Base-by-base conservation (phyloP, 2,113 vertebrate genomes). In the Leptobrachium ailaonicum region DNA sequence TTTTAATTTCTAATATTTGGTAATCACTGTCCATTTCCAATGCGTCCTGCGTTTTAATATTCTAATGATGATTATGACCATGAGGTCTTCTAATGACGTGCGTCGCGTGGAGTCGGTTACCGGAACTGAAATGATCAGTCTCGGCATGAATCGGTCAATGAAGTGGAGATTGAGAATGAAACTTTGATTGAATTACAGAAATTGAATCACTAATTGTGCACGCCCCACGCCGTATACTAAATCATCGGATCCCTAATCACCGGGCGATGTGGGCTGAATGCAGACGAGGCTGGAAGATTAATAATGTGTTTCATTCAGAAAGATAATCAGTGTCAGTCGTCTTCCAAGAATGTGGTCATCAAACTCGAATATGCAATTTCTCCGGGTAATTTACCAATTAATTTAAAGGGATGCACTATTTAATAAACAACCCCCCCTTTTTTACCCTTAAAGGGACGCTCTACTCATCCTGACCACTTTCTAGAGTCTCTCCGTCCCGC, bases 11-110 rank as follows among this genome's bases (percentile, higher is more conserved):
- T 32, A 32, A 32, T 32, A 32, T 32, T 32, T 32, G 20, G 76
- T 62, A 66, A 11, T 3, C 43, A 14, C n/a, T 77, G 66, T 77
- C 20, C 66, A 77, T 69, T 70, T 58, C 41, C 66, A 77, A 78
- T 71, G 76, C 62, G 67, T 78, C 67, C 62, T 32, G 20, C 12
- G 11, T 67, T 20, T 10, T 42, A 42, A 71, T 47, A 78, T 71
- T 78, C 69, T 67, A 71, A 71, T 78, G 71, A 78, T 78, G 76
- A 71, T 56, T 78, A 42, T 13, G 68, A 63, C 56, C 76, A 41
- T 41, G 67, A 11, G 3, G 56, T 63, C 67, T 78, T 41, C 54
- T 63, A 71, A 70, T 71, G 76, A 71, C 58, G 68, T 56, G 71
- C 71, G 56, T 67, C 71, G 41, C 13, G 56, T 45, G 14, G 71